Percentiles rank a stretch among this genome's conserved stretches.
phyloP scores from a whole-genome alignment of 2,113 vertebrate species.

The Nyctereutes procyonoides region DNA sequence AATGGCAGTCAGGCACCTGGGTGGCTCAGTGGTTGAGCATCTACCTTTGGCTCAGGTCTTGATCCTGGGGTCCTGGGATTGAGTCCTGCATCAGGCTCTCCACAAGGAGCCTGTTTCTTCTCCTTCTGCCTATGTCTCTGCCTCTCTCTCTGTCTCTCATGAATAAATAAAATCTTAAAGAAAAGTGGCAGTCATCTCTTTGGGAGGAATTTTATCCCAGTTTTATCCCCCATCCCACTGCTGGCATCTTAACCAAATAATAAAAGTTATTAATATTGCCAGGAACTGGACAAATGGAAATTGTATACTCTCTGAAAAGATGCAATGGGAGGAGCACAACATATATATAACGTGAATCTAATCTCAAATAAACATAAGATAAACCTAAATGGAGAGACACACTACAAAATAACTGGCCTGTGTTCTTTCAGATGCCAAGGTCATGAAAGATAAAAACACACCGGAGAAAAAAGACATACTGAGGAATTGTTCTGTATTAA shows the following conservation, averaged over 20 bases:
- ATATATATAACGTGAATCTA: neutral
- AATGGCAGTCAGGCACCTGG: too few species aligned
- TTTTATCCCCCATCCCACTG: neutral
- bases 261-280: neutral
- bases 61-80: too few species aligned
- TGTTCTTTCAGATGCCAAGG: neutral
- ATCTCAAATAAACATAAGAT: neutral
- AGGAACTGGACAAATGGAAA: neutral
- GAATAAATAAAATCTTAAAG: too few species aligned
- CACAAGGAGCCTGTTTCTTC: too few species aligned
- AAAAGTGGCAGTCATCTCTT: neutral
- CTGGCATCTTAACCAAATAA: neutral
- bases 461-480: neutral
- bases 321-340: neutral
- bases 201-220: neutral
- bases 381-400: neutral
- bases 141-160: too few species aligned
- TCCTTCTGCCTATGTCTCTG: too few species aligned
- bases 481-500: neutral
- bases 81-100: too few species aligned
- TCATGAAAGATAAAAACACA: neutral
- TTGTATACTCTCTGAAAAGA: neutral
- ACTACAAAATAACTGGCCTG: neutral
- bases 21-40: too few species aligned
- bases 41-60: too few species aligned